Conservation (phyloP, 2,797 vertebrate species). For the Melanotaenia boesemani region DNA sequence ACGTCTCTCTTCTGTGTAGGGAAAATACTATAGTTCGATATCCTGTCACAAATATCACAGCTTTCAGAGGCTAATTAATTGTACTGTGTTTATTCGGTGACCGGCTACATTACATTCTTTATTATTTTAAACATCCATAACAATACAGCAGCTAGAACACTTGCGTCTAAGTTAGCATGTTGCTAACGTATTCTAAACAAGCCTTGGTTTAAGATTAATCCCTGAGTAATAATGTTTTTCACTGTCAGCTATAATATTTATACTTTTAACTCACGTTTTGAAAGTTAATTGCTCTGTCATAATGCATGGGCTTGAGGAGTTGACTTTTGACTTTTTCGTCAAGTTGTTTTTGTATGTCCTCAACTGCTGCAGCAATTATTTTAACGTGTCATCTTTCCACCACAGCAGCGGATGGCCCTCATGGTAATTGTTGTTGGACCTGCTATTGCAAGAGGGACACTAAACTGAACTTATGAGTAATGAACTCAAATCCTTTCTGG, state of each 20-base stretch:
- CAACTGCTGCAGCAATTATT: slow-evolving; percentile 1
- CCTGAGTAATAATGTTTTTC: background rate
- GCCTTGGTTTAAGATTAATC: background rate
- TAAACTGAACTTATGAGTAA: slow-evolving; percentile 82
- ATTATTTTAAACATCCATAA: background rate
- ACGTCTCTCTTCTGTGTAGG: background rate
- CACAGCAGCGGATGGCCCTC: slow-evolving; percentile 69
- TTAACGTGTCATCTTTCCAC: slow-evolving; percentile 13
- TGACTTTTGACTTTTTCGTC: background rate
- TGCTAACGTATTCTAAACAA: slow-evolving; percentile 46
- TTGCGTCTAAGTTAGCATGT: slow-evolving; percentile 33
- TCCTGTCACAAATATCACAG: background rate
- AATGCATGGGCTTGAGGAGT: background rate
- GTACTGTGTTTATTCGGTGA: background rate
- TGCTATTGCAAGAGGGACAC: slow-evolving; percentile 62
- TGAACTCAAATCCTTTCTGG: slow-evolving; percentile 99
- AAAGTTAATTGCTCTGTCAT: too few species aligned
- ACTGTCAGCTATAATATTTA: background rate
- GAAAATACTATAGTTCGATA: slow-evolving; percentile 1
- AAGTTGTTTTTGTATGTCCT: background rate
- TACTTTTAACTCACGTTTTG: background rate
- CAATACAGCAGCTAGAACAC: background rate
- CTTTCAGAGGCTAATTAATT: background rate
- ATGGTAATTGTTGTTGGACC: slow-evolving; percentile 66
- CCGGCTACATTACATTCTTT: background rate